These are phyloP conservation scores for Holcopasites calliopsidis DNA, from an alignment of 1,140 invertebrate genomes.

Conservation along the genomic window DNA sequence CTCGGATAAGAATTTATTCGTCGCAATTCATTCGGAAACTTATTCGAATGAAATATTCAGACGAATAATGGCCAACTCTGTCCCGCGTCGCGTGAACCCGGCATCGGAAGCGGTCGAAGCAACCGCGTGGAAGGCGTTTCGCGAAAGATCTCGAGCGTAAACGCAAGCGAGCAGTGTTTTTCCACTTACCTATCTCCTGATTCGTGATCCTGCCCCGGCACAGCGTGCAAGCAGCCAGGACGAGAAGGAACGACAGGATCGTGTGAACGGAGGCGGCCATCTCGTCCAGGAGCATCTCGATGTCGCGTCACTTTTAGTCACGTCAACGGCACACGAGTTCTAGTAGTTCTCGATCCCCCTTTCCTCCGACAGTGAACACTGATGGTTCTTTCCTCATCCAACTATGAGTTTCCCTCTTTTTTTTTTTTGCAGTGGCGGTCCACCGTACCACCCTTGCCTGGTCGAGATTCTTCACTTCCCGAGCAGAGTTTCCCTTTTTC, in stretches of 20 bases:
- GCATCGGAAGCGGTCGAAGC: background rate
- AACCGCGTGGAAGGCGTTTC: background rate
- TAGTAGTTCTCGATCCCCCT: background rate
- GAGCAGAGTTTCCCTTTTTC: background rate
- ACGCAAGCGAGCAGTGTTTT: background rate
- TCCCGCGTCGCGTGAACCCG: background rate
- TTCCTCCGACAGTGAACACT: background rate
- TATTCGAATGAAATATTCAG: too few species aligned
- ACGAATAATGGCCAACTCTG: too few species aligned
- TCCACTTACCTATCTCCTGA: constrained; percentile 73
- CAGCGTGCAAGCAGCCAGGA: constrained; percentile 29
- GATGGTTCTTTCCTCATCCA: background rate
- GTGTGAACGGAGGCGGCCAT: constrained; percentile 49
- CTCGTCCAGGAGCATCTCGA: constrained; percentile 67
- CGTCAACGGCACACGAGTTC: constrained; percentile 54
- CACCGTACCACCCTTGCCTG: background rate
- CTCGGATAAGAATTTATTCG: too few species aligned
- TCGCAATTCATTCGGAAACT: too few species aligned
- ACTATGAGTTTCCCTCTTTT: background rate
- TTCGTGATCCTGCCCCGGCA: constrained; percentile 67
- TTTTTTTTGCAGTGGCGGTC: background rate
- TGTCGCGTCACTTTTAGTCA: constrained; percentile 61
- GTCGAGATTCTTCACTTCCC: background rate
- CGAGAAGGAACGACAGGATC: constrained; percentile 46
- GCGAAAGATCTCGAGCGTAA: background rate